Conservation (phyloP, 2,888 invertebrate species). For the Nephrotoma appendiculata region DNA sequence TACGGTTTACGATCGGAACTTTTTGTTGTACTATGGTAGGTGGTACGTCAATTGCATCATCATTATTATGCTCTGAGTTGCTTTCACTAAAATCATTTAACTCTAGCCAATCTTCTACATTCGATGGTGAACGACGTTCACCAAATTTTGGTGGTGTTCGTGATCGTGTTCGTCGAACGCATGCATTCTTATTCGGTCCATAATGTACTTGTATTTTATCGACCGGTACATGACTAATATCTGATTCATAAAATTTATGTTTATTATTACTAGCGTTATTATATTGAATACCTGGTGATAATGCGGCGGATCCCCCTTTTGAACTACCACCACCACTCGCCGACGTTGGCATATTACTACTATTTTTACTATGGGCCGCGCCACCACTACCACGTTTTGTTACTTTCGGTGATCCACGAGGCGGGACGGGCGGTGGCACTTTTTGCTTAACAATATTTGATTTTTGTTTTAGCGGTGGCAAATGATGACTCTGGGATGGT, state of each 20-base stretch:
- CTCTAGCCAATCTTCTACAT: slow-evolving; percentile 31
- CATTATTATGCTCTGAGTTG: neutral
- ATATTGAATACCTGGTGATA: slow-evolving; percentile 13
- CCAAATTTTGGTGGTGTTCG: slow-evolving; percentile 22
- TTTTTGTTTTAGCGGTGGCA: slow-evolving; percentile 64
- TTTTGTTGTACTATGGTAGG: neutral
- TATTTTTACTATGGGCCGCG: slow-evolving; percentile 25
- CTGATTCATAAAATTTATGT: slow-evolving; percentile 5
- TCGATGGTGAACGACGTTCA: slow-evolving; percentile 28
- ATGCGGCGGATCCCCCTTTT: slow-evolving; percentile 8
- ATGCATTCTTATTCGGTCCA: slow-evolving; percentile 15
- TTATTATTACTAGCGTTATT: neutral
- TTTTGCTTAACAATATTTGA: slow-evolving; percentile 49
- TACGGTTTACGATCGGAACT: neutral
- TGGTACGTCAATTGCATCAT: neutral
- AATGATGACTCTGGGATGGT: slow-evolving; percentile 29
- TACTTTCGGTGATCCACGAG: slow-evolving; percentile 60
- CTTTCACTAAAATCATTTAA: slow-evolving; percentile 17
- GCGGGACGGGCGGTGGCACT: slow-evolving; percentile 80
- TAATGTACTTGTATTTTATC: neutral
- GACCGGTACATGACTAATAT: neutral
- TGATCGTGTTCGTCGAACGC: slow-evolving; percentile 12
- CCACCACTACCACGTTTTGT: slow-evolving; percentile 31
- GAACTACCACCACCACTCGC: neutral
- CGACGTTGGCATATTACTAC: neutral